A percentile compares a stretch with the other conserved stretches of the same genome.
Conservation (phyloP, 2,797 vertebrate species). For the Platyrinchus mystaceus region DNA sequence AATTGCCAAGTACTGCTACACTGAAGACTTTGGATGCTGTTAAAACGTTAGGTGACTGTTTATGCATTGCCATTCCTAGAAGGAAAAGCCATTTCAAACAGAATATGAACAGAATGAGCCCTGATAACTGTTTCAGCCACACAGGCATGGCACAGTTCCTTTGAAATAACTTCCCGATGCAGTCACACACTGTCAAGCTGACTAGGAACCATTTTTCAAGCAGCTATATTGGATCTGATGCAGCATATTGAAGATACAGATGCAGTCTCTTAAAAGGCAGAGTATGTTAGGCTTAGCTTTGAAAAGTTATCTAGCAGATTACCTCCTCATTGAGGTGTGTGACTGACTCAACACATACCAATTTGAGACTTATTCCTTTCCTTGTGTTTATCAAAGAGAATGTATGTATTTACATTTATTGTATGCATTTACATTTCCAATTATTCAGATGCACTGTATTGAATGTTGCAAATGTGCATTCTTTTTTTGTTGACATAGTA, state of each 20-base stretch:
- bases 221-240: background rate
- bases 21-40: conserved; percentile 1
- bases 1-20: conserved; percentile 40
- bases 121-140: background rate
- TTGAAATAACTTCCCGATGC: background rate
- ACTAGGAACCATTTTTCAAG: background rate
- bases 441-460: background rate
- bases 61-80: conserved; percentile 42
- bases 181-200: background rate
- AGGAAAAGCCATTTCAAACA: conserved; percentile 25
- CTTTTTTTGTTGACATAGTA: background rate
- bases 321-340: background rate
- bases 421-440: background rate
- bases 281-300: background rate
- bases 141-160: background rate
- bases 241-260: background rate
- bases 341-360: background rate
- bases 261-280: background rate
- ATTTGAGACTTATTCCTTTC: background rate
- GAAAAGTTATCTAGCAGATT: background rate
- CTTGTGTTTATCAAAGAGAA: background rate
- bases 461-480: background rate
- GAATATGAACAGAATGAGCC: background rate
- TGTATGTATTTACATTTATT: background rate
- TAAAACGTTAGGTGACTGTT: conserved; percentile 28